Evolutionary conservation across 23 tunicate species (phyloP), one percentile per base, ranked within the genome.

Genomic region (Pegea sp.): DNA sequence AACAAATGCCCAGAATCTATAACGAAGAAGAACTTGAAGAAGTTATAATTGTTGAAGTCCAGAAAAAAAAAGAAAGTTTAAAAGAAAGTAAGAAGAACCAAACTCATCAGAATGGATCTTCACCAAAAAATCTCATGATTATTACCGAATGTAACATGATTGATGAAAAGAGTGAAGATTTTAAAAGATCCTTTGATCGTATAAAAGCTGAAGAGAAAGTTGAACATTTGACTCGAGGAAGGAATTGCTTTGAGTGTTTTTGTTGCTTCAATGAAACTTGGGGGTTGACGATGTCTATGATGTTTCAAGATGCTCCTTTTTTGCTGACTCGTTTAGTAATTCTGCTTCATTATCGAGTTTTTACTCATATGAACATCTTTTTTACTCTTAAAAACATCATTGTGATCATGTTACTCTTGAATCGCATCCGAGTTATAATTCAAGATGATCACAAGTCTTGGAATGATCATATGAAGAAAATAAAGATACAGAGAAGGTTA

Each of bases 261-360:
- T 72, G 81, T 51, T 81, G 73, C 34, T 72, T 60, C 70, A 81
- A 52, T 24, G 93, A 81, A 52, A 72, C 72, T 20, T 81, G 93
- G 93, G 75, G 93, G 21, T 66, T 71, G 93, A 52, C 64, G 8
- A 58, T 72, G 61, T 66, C 75, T 60, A 64, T 81, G 1, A 29
- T 55, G 30, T 81, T 81, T 28, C 93, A 81, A 48, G 93, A 81
- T 42, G 74, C 64, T 21, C 93, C 93, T 16, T 81, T 81, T 72
- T 62, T 81, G 26, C 66, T 72, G 38, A 33, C 81, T 28, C 32
- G 93, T 20, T 24, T 81, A 29, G 33, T 81, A 4, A 72, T 81
- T 24, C 42, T 81, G 61, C 27, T 81, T 32, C 75, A 72, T 57
- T 81, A 72, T 53, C 33, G 50, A 22, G 93, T 81, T 1, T 64